These are phyloP conservation scores for Drosophila merina DNA, from an alignment of 2,888 invertebrate species.

Conservation along the genomic window DNA sequence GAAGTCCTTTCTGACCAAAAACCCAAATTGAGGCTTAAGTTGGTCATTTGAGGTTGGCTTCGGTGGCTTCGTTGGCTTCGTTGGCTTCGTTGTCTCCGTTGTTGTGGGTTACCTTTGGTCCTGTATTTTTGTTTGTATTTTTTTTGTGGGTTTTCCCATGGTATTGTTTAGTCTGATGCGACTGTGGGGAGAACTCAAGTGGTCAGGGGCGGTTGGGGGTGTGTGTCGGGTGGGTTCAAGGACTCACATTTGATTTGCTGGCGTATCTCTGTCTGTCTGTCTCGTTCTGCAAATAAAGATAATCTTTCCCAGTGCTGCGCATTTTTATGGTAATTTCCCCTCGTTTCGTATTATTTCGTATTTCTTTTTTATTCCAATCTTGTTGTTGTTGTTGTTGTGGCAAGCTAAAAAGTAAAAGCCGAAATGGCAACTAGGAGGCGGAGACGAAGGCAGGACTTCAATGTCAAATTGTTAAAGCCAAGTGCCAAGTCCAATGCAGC, in stretches of 20 bases:
- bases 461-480: constrained; percentile 50
- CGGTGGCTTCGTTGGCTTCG: constrained; percentile 9
- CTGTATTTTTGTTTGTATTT: constrained; percentile 17
- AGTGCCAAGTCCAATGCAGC: constrained; percentile 40
- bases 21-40: constrained; percentile 47
- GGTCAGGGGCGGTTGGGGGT: not conserved
- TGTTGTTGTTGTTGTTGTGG: not conserved
- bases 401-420: constrained; percentile 6
- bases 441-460: constrained; percentile 46
- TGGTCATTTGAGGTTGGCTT: constrained; percentile 33
- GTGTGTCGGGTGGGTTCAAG: constrained; percentile 58
- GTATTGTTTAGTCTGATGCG: constrained; percentile 45
- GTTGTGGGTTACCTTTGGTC: constrained; percentile 40
- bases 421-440: not conserved
- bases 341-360: constrained; percentile 13
- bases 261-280: constrained; percentile 22
- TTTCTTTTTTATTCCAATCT: not conserved
- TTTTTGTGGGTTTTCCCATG: constrained; percentile 27
- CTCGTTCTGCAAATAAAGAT: constrained; percentile 65
- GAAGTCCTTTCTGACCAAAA: constrained; percentile 27
- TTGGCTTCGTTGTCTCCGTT: constrained; percentile 15
- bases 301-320: constrained; percentile 66
- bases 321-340: constrained; percentile 74
- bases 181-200: constrained; percentile 41
- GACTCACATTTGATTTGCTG: constrained; percentile 64